Conservation (phyloP, 2,113 vertebrate species). For the Thunnus maccoyii region DNA sequence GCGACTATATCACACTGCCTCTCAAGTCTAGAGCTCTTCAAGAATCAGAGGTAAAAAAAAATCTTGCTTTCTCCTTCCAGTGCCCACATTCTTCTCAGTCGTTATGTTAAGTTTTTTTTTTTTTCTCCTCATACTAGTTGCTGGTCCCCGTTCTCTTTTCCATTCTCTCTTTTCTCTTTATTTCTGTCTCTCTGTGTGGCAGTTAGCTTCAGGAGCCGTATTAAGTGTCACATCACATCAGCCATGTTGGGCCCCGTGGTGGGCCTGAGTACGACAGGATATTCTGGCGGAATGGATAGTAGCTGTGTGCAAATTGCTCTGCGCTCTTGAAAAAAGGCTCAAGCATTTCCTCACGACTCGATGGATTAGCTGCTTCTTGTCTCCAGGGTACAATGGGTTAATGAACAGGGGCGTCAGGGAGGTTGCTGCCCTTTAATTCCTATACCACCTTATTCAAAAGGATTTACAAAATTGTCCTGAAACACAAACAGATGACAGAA, state of each 20-base stretch:
- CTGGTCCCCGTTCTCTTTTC: background rate
- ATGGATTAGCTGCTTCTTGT: conserved; percentile 9
- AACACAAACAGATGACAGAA: background rate
- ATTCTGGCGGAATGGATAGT: conserved; percentile 17
- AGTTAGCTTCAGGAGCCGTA: conserved; percentile 11
- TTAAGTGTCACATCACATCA: conserved; percentile 53
- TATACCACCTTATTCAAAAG: background rate
- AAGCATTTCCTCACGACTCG: background rate
- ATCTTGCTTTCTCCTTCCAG: background rate
- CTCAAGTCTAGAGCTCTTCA: conserved; percentile 1
- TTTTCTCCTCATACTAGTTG: background rate
- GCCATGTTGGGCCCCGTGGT: conserved; percentile 8
- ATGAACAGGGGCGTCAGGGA: background rate
- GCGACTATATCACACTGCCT: background rate
- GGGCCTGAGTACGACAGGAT: conserved; percentile 10
- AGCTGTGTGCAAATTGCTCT: conserved; percentile 16
- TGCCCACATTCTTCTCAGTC: conserved; percentile 19
- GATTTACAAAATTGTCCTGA: background rate
- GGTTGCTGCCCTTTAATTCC: background rate
- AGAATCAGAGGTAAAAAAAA: conserved; percentile 12
- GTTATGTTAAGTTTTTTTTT: background rate
- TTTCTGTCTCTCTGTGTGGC: conserved; percentile 17
- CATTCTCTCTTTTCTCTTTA: background rate
- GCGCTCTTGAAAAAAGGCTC: background rate
- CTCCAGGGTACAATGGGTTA: background rate